Percentiles rank a stretch among this genome's conserved stretches.
phyloP scores from a whole-genome alignment of 2,113 vertebrate genomes.

The Condylura cristata region DNA sequence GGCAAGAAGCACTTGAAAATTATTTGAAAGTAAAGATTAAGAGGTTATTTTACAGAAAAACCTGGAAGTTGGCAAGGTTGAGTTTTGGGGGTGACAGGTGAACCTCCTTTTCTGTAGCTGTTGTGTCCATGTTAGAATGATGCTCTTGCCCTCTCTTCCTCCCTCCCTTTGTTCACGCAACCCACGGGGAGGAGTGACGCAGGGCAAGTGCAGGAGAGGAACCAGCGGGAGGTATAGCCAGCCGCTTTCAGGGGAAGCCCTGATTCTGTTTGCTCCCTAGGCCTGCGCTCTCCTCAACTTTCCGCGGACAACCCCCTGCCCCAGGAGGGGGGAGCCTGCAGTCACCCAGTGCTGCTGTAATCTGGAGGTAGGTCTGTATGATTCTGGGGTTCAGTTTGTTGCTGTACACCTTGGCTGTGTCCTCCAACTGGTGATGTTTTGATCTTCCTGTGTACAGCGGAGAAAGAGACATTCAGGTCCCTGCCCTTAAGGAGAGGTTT shows the following conservation, averaged over 20 bases:
- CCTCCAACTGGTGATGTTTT: neutral
- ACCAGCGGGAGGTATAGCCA: neutral
- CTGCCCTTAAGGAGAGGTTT: neutral
- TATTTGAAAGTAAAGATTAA: neutral
- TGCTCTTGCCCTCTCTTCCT: neutral
- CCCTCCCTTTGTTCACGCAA: neutral
- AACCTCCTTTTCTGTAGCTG: neutral
- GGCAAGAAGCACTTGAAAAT: slow-evolving; percentile 6
- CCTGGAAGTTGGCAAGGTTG: neutral
- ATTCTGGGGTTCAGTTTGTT: neutral
- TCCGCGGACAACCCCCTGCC: neutral
- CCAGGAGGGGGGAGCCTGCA: neutral
- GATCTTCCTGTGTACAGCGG: neutral
- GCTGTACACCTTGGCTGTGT: neutral
- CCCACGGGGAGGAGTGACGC: neutral
- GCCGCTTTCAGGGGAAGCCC: neutral
- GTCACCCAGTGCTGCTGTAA: neutral
- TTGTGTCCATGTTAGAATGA: neutral
- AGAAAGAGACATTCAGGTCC: neutral
- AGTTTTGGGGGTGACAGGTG: neutral
- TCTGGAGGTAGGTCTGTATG: neutral
- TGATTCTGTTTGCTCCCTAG: neutral
- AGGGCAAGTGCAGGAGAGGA: neutral
- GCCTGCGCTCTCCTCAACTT: neutral
- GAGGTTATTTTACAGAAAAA: neutral